These are phyloP conservation scores for Drosophila neotestacea DNA, from an alignment of 2,888 invertebrate genomes.

Conservation along the genomic window DNA sequence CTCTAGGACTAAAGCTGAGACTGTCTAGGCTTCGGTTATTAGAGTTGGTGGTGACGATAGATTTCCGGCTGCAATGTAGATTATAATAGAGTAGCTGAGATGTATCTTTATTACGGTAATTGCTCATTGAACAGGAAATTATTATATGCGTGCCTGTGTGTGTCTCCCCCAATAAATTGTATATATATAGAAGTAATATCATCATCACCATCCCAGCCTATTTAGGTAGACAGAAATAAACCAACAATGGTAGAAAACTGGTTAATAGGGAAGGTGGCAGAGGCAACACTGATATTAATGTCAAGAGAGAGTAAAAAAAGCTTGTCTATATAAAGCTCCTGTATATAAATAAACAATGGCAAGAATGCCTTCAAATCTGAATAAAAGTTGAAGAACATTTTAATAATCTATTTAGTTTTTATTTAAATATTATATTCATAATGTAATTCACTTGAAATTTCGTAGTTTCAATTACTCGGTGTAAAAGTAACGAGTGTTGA, in stretches of 20 bases:
- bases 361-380: too few relatives aligned
- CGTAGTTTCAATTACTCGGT: not conserved
- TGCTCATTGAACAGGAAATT: constrained; percentile 81
- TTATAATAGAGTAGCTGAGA: constrained; percentile 65
- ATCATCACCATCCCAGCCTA: not conserved
- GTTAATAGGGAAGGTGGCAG: not conserved
- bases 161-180: not conserved
- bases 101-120: constrained; percentile 76
- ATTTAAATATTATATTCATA: not conserved
- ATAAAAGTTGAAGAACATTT: too few relatives aligned
- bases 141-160: constrained; percentile 69
- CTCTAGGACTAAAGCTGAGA: not conserved
- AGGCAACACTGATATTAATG: constrained; percentile 5
- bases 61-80: constrained; percentile 32
- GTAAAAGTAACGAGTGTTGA: too few relatives aligned
- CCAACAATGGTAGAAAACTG: not conserved
- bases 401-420: too few relatives aligned
- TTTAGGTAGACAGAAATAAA: constrained; percentile 8
- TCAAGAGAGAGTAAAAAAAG: constrained; percentile 3
- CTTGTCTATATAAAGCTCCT: too few relatives aligned
- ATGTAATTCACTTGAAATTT: not conserved
- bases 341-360: too few relatives aligned
- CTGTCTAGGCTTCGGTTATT: constrained; percentile 13
- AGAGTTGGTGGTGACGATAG: constrained; percentile 20
- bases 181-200: not conserved